These are phyloP conservation scores for Helicoverpa zea DNA, from an alignment of 1,140 invertebrate species.

Conservation along the genomic window DNA sequence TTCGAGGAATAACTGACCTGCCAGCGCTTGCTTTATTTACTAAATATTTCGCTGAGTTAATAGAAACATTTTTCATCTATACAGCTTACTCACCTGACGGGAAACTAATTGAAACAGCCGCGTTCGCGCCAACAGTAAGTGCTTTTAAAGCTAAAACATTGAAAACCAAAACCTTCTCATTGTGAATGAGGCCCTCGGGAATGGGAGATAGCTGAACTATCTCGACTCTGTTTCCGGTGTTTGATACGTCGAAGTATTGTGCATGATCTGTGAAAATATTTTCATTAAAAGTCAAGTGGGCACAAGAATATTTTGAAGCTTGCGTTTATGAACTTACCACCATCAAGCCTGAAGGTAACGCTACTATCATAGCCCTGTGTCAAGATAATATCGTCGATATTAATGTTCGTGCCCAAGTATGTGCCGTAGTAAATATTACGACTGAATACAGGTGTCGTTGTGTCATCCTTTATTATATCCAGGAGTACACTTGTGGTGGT, in stretches of 20 bases:
- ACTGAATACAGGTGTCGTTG: constrained; percentile 68
- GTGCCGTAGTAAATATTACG: constrained; percentile 65
- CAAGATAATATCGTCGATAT: constrained; percentile 64
- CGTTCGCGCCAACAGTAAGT: constrained; percentile 66
- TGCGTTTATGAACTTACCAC: constrained; percentile 61
- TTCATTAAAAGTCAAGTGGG: neutral
- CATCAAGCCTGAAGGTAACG: constrained; percentile 63
- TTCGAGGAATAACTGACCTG: neutral
- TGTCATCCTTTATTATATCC: constrained; percentile 71
- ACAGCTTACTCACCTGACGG: constrained; percentile 60
- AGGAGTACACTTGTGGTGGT: constrained; percentile 63
- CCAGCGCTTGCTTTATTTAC: neutral
- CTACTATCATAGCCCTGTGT: constrained; percentile 67
- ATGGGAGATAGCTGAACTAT: constrained; percentile 57
- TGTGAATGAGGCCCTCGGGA: constrained; percentile 69
- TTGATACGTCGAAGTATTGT: constrained; percentile 63
- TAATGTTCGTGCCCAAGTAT: constrained; percentile 54
- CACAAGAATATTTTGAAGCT: neutral
- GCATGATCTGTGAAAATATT: constrained; percentile 65
- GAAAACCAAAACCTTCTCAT: constrained; percentile 68
- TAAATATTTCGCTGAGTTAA: neutral
- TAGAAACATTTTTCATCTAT: neutral
- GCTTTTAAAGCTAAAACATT: constrained; percentile 67
- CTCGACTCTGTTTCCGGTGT: constrained; percentile 52
- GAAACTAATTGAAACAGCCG: constrained; percentile 66